phyloP scores from a whole-genome alignment of 2,113 vertebrate genomes.

The Pygoscelis adeliae region DNA sequence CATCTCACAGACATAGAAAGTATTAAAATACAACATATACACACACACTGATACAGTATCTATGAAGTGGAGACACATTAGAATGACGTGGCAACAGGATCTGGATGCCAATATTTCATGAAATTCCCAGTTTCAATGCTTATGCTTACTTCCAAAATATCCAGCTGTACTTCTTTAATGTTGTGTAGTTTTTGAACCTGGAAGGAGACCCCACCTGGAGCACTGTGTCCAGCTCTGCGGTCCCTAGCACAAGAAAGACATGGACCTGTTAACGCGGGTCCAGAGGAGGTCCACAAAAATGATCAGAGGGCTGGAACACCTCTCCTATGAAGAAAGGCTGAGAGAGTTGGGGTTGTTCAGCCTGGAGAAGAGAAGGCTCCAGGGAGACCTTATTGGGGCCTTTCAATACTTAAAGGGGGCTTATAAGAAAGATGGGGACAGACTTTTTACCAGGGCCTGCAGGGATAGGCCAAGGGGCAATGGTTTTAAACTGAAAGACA shows the following conservation, averaged over 20 bases:
- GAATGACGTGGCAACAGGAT: background rate
- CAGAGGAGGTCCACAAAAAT: background rate
- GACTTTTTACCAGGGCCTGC: background rate
- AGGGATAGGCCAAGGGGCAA: background rate
- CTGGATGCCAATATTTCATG: background rate
- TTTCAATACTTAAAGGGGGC: background rate
- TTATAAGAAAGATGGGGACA: background rate
- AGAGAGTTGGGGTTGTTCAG: background rate
- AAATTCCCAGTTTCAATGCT: background rate
- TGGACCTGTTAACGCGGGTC: background rate
- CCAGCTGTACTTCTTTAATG: background rate
- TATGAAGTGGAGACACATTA: background rate
- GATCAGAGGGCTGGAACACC: background rate
- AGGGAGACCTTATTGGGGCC: accelerated
- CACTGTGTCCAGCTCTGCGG: background rate
- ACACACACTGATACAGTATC: background rate
- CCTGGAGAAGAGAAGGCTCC: background rate
- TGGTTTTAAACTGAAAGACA: background rate
- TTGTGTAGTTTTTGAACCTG: background rate
- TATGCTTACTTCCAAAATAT: background rate
- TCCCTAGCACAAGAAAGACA: background rate
- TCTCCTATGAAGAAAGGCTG: background rate
- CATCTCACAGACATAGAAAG: background rate
- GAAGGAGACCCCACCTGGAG: background rate
- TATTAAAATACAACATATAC: background rate